Conservation (phyloP, 1,140 invertebrate genomes). For the Lethrus apterus region DNA sequence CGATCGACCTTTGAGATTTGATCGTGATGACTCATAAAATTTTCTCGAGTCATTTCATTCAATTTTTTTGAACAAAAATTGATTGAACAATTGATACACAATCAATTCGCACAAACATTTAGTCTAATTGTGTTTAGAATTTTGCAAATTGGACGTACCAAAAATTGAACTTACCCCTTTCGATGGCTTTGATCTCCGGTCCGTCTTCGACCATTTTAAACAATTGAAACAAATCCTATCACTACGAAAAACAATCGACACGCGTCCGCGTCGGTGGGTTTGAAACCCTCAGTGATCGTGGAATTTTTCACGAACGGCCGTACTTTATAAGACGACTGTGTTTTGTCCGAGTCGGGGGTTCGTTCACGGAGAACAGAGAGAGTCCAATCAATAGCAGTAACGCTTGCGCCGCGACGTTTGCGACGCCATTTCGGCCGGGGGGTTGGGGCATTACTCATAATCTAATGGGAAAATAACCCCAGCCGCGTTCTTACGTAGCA, state of each 20-base stretch:
- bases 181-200: constrained; percentile 29
- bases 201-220: constrained; percentile 30
- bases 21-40: no score
- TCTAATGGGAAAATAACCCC: neutral
- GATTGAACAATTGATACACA: no score
- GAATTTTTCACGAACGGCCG: neutral
- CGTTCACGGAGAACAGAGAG: constrained; percentile 10
- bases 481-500: no score
- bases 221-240: neutral
- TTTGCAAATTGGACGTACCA: no score
- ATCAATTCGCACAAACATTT: no score
- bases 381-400: constrained; percentile 26
- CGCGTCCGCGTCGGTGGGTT: neutral
- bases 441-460: constrained; percentile 6
- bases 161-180: constrained; percentile 25
- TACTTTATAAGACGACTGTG: constrained; percentile 6
- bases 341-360: constrained; percentile 18
- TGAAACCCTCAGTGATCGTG: constrained; percentile 7
- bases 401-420: constrained; percentile 23
- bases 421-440: constrained; percentile 19
- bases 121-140: no score
- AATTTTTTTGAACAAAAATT: no score
- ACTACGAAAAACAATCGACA: neutral
- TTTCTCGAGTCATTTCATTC: no score
- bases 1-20: no score